Percentiles rank a stretch among this genome's conserved stretches.
Evolutionary conservation across 2,888 invertebrate species (phyloP).

Genomic region (Drosophila formosana): DNA sequence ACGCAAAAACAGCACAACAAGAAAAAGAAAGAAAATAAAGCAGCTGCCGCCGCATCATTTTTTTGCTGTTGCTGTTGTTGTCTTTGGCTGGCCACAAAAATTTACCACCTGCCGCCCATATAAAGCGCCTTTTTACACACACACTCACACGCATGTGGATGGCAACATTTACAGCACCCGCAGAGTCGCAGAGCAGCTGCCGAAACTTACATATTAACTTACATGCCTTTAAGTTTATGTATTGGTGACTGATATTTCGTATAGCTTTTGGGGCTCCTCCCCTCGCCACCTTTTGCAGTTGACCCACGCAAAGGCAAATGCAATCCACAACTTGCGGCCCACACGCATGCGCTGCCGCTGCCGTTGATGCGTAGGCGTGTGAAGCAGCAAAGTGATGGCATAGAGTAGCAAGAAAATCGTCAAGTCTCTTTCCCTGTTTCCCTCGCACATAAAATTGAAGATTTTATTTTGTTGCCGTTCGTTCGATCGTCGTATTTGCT

Average conservation of each 20-base stretch:
- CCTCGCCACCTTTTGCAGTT: slow-evolving; percentile 14
- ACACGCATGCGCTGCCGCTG: slow-evolving; percentile 60
- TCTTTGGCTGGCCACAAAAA: slow-evolving; percentile 68
- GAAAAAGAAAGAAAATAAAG: slow-evolving; percentile 37
- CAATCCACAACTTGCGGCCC: slow-evolving; percentile 55
- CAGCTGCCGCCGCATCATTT: slow-evolving; percentile 70
- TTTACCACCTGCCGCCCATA: slow-evolving; percentile 83
- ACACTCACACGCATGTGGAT: not conserved
- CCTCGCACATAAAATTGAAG: slow-evolving; percentile 57
- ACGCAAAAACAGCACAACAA: slow-evolving; percentile 47
- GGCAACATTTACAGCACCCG: slow-evolving; percentile 27
- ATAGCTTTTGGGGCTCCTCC: slow-evolving; percentile 17
- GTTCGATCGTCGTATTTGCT: slow-evolving; percentile 40
- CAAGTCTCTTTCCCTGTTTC: slow-evolving; percentile 18
- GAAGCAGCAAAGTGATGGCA: slow-evolving; percentile 37
- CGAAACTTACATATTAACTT: slow-evolving; percentile 26
- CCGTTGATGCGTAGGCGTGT: slow-evolving; percentile 66
- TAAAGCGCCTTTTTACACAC: slow-evolving; percentile 47
- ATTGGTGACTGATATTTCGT: slow-evolving; percentile 6
- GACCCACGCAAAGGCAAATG: slow-evolving; percentile 52
- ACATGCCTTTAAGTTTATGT: not conserved
- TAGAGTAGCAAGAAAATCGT: slow-evolving; percentile 45
- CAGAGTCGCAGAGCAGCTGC: slow-evolving; percentile 48
- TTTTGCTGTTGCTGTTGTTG: slow-evolving; percentile 27
- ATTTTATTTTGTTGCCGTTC: slow-evolving; percentile 30